Percentiles rank a stretch among this genome's conserved stretches.
These are phyloP conservation scores for Cryptotis parvus DNA, from an alignment of 2,113 vertebrate genomes.

Conservation along the genomic window DNA sequence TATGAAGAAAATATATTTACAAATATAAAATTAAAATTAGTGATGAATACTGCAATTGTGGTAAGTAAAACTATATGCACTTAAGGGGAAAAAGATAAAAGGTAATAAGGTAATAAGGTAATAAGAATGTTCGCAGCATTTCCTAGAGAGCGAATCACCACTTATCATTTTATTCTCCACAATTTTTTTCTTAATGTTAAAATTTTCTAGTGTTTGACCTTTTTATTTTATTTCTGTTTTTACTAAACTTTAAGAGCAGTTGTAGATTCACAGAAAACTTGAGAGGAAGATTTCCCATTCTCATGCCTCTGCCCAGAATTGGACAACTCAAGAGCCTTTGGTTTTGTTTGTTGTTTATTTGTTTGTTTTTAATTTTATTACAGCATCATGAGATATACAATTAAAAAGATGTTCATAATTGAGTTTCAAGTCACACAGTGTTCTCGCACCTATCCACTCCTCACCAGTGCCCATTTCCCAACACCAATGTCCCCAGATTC, in stretches of 20 bases:
- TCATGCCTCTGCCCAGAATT: not conserved
- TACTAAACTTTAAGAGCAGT: not conserved
- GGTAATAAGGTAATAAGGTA: constrained; percentile 35
- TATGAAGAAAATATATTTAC: constrained; percentile 39
- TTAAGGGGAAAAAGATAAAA: constrained; percentile 5
- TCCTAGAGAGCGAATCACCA: not conserved
- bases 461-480: too few relatives aligned
- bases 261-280: not conserved
- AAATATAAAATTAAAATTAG: constrained; percentile 18
- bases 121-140: not conserved
- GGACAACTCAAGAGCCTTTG: too few relatives aligned
- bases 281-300: not conserved
- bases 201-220: not conserved
- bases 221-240: not conserved
- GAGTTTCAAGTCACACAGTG: too few relatives aligned
- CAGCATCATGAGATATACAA: too few relatives aligned
- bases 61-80: not conserved
- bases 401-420: too few relatives aligned
- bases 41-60: not conserved
- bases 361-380: too few relatives aligned
- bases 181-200: not conserved
- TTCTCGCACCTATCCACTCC: too few relatives aligned
- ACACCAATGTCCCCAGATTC: too few relatives aligned
- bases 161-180: constrained; percentile 16
- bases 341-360: too few relatives aligned